Evolutionary conservation across 2,888 invertebrate genomes (phyloP).

Genomic region (Caenorhabditis zanzibari): DNA sequence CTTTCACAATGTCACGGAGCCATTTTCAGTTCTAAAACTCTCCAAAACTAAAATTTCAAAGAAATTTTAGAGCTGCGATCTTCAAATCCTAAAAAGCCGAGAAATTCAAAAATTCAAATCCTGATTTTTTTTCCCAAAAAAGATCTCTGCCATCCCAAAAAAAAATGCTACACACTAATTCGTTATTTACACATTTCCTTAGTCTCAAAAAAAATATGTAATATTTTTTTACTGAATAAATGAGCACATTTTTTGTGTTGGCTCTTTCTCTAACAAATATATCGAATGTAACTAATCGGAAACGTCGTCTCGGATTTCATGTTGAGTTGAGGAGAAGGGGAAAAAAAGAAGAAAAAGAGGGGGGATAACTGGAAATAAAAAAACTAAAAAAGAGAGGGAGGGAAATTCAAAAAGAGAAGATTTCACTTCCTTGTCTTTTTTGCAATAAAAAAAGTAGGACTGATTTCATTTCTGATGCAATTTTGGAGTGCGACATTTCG

Average conservation of each 20-base stretch:
- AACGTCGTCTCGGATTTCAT: constrained; percentile 51
- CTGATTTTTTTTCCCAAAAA: too few species aligned
- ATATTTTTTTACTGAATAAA: constrained; percentile 2
- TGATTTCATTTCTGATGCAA: too few species aligned
- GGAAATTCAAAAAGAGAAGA: not conserved
- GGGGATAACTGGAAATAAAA: not conserved
- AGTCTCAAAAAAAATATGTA: not conserved
- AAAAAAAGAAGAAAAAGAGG: not conserved
- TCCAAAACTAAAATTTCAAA: too few species aligned
- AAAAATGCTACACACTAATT: not conserved
- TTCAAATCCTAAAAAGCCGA: too few species aligned
- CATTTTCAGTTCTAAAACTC: too few species aligned
- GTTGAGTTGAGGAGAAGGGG: not conserved
- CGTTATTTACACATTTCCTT: not conserved
- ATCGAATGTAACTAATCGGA: constrained; percentile 56
- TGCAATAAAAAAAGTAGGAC: not conserved
- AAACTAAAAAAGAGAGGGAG: not conserved
- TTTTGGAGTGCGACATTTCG: not conserved
- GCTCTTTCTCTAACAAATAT: constrained; percentile 19
- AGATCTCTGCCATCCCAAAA: too few species aligned
- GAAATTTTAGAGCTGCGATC: too few species aligned
- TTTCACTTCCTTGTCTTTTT: constrained; percentile 7
- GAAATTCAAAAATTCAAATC: too few species aligned
- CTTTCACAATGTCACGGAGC: too few species aligned
- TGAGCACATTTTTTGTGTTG: not conserved